A percentile compares a stretch with the other conserved stretches of the same genome.
These are phyloP conservation scores for Antennarius maculatus DNA, from an alignment of 2,797 vertebrate species.

Conservation along the genomic window DNA sequence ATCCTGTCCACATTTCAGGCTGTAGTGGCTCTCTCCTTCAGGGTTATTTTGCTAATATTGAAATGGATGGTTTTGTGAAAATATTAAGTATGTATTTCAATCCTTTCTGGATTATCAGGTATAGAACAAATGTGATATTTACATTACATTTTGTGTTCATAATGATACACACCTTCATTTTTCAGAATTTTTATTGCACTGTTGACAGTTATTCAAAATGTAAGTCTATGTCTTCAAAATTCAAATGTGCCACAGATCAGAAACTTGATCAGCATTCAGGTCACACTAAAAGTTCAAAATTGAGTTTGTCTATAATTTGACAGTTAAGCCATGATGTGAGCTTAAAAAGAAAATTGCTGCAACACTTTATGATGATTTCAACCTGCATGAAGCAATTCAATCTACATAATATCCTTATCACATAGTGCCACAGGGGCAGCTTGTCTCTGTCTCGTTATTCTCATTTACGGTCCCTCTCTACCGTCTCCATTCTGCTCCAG, in stretches of 20 bases:
- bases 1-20: neutral
- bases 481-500: constrained; percentile 6
- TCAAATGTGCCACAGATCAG: constrained; percentile 24
- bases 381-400: constrained; percentile 62
- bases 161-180: neutral
- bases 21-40: neutral
- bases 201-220: constrained; percentile 1
- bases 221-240: neutral
- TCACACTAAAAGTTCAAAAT: constrained; percentile 21
- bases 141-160: neutral
- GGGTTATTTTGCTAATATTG: constrained; percentile 1
- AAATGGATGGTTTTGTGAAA: neutral
- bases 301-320: constrained; percentile 53
- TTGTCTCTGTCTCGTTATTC: constrained; percentile 31
- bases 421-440: constrained; percentile 56
- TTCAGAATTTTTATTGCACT: neutral
- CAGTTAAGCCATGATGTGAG: constrained; percentile 27
- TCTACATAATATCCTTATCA: constrained; percentile 71
- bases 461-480: constrained; percentile 29
- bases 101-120: no score
- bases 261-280: constrained; percentile 38
- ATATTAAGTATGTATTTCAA: no score
- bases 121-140: constrained; percentile 2
- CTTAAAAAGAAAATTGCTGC: constrained; percentile 60
- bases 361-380: constrained; percentile 65